A percentile compares a stretch with the other conserved stretches of the same genome.
These are phyloP conservation scores for Platynereis dumerilii DNA, from an alignment of 2,888 invertebrate species.

Conservation along the genomic window DNA sequence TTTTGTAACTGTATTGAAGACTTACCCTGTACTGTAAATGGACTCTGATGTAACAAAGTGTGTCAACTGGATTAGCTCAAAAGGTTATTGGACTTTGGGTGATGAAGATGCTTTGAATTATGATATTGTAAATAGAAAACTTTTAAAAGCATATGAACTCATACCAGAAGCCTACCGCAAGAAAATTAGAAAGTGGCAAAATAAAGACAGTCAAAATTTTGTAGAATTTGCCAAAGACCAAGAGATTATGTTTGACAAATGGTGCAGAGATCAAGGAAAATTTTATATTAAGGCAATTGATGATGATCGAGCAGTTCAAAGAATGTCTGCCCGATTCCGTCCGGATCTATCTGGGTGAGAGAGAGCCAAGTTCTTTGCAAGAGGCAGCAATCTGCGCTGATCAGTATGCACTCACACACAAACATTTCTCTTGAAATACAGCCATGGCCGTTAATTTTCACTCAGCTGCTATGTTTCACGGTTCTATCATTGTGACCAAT, in stretches of 20 bases:
- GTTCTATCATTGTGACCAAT: too few relatives aligned
- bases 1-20: too few relatives aligned
- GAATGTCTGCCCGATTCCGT: slow-evolving; percentile 16
- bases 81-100: slow-evolving; percentile 20
- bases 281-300: not conserved
- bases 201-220: slow-evolving; percentile 26
- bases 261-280: slow-evolving; percentile 18
- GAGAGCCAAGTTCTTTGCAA: slow-evolving; percentile 17
- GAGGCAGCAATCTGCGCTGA: slow-evolving; percentile 25
- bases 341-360: slow-evolving; percentile 27
- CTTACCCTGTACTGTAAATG: too few relatives aligned
- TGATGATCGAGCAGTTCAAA: too few relatives aligned
- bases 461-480: too few relatives aligned
- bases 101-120: slow-evolving; percentile 22
- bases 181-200: slow-evolving; percentile 26
- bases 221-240: slow-evolving; percentile 34
- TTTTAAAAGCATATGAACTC: slow-evolving; percentile 34
- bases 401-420: slow-evolving; percentile 28
- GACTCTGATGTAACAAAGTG: slow-evolving; percentile 33
- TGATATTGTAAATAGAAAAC: slow-evolving; percentile 28
- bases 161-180: slow-evolving; percentile 31
- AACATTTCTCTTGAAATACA: not conserved
- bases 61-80: slow-evolving; percentile 28
- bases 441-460: too few relatives aligned
- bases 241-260: slow-evolving; percentile 28